These are phyloP conservation scores for Cygnus olor DNA, from an alignment of 2,797 vertebrate species.

Conservation along the genomic window DNA sequence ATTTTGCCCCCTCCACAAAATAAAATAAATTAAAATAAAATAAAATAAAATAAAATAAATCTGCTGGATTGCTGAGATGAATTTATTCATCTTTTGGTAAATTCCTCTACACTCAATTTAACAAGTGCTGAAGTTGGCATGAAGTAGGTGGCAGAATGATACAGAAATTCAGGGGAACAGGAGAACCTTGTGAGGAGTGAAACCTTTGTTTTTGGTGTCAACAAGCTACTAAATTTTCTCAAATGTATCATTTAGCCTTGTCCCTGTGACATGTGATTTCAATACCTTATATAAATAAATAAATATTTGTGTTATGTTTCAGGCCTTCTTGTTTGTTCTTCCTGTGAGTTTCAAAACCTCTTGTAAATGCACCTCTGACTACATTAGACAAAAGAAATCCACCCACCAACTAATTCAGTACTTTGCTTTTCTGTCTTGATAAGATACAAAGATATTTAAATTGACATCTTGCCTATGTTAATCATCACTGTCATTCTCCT, in stretches of 20 bases:
- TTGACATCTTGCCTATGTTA: neutral
- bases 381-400: neutral
- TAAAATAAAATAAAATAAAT: neutral
- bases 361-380: neutral
- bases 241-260: neutral
- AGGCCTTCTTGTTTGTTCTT: neutral
- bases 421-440: neutral
- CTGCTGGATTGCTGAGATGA: rapidly evolving
- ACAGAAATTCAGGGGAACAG: neutral
- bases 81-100: neutral
- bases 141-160: neutral
- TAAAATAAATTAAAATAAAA: neutral
- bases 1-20: too few relatives aligned
- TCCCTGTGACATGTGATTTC: neutral
- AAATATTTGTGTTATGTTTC: neutral
- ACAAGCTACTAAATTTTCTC: neutral
- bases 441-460: neutral
- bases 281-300: neutral
- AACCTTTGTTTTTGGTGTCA: neutral
- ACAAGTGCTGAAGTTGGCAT: neutral
- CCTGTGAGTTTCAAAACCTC: neutral
- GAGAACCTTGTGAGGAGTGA: neutral
- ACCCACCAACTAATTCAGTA: neutral
- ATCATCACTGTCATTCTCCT: neutral
- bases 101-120: neutral